Percentiles rank a stretch among this genome's conserved stretches.
Conservation (phyloP, 2,113 vertebrate genomes). For the Osmerus mordax region DNA sequence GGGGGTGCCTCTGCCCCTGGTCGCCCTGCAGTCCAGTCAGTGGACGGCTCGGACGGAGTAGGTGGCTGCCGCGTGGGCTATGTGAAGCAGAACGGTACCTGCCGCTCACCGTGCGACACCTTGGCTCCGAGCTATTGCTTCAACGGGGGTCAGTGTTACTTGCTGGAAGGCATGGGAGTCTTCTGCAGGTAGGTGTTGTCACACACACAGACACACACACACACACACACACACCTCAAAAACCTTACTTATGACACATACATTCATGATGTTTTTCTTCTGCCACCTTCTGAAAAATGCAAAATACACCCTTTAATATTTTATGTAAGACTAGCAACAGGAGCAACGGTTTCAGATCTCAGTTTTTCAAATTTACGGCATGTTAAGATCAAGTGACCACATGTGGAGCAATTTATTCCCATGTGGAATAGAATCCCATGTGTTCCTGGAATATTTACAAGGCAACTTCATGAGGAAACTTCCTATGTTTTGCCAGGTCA, state of each 20-base stretch:
- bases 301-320: neutral
- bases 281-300: neutral
- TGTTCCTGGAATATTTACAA: conserved; percentile 32
- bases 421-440: conserved; percentile 9
- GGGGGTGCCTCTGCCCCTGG: conserved; percentile 33
- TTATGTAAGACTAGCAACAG: neutral
- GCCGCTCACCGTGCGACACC: conserved; percentile 85
- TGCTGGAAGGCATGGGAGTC: conserved; percentile 84
- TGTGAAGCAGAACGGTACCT: conserved; percentile 81
- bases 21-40: conserved; percentile 32
- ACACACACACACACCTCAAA: conserved; percentile 2
- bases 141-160: conserved; percentile 93
- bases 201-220: neutral
- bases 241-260: neutral
- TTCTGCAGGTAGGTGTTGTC: conserved; percentile 85
- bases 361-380: too few relatives aligned
- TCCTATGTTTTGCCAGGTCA: conserved; percentile 27
- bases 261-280: neutral
- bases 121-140: conserved; percentile 86
- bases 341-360: neutral
- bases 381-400: too few relatives aligned
- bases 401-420: neutral
- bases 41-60: conserved; percentile 64
- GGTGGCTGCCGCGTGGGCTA: conserved; percentile 79
- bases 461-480: conserved; percentile 36